Base-by-base conservation (phyloP, 1,140 invertebrate species). In the Hesperophylax magnus region DNA sequence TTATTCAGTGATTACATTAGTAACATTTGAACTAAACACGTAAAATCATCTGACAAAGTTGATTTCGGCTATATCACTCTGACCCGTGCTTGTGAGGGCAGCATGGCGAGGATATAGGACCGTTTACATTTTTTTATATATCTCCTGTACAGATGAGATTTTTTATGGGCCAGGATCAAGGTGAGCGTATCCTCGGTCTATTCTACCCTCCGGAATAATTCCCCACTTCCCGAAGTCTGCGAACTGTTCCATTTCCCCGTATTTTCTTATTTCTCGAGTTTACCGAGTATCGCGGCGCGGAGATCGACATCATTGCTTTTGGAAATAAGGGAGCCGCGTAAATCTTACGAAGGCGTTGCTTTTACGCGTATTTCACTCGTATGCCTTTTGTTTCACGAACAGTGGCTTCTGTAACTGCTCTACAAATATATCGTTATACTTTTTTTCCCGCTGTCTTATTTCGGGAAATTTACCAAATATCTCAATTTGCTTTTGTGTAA, bases 111-210 rank as follows among this genome's bases (percentile, higher is more conserved):
- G 77, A 78, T 53, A 78, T 34, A 76, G 27, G 34, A 65, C 69
- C 78, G 69, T 80, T 76, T 80, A 80, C 78, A 80, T 80, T 75
- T 76, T n/a, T 80, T 80, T 80, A 75, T 75, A 60, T 65, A 67
- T 71, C 63, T 67, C n/a, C 56, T 47, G 24, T 63, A 54, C 67
- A 74, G 78, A 79, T 79, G 71, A 80, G 78, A 80, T 80, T 80
- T 80, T 79, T 80, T 80, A 75, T 52, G 69, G 63, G 15, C 63
- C 2, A 56, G 78, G 69, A 63, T 80, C 78, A 52, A 76, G 72
- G 76, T 53, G 18, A 34, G 52, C 61, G n/a, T 24, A 39, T 56
- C 54, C 74, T 39, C 24, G 22, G 74, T 61, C 31, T 31, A 56
- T 74, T 58, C 18, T 20, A 20, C 34, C 56, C 72, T 34, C 56